Percentiles rank a stretch among this genome's conserved stretches.
Evolutionary conservation across 2,113 vertebrate genomes (phyloP).

Genomic region (Gymnogyps californianus): DNA sequence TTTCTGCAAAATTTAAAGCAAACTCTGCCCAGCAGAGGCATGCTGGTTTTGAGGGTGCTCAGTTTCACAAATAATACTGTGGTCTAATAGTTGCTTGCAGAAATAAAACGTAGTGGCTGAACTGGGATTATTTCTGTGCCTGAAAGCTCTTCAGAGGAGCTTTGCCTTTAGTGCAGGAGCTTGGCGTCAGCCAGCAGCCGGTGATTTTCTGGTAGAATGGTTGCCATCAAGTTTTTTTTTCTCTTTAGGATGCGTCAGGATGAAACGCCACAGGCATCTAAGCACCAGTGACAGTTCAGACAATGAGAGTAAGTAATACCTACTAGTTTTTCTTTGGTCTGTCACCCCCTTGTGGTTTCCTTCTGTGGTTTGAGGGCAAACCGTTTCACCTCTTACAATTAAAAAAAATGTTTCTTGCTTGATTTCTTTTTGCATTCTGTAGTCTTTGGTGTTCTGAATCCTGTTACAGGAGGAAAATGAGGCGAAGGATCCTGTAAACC

Average conservation of each 20-base stretch:
- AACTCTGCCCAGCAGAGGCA: neutral
- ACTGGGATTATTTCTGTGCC: neutral
- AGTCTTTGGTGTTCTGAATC: neutral
- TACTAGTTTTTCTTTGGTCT: conserved; percentile 45
- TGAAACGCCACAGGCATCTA: conserved; percentile 92
- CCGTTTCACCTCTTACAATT: conserved; percentile 2
- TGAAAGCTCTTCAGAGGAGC: conserved; percentile 25
- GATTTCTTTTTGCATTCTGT: neutral
- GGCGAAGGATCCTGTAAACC: neutral
- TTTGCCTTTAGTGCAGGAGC: neutral
- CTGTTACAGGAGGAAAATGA: neutral
- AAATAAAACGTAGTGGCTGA: neutral
- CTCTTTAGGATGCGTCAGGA: conserved; percentile 89
- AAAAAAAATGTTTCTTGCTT: neutral
- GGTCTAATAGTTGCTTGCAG: neutral
- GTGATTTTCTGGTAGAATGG: conserved; percentile 18
- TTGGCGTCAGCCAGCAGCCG: neutral
- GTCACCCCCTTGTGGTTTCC: conserved; percentile 55
- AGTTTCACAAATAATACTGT: neutral
- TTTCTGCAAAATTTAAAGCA: neutral
- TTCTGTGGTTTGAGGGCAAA: conserved; percentile 53
- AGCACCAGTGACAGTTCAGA: conserved; percentile 99
- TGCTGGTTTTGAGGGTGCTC: neutral
- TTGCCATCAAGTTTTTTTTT: conserved; percentile 46
- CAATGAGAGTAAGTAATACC: conserved; percentile 90